Evolutionary conservation across 2,888 invertebrate species (phyloP).

Genomic region (Acleris emargana): DNA sequence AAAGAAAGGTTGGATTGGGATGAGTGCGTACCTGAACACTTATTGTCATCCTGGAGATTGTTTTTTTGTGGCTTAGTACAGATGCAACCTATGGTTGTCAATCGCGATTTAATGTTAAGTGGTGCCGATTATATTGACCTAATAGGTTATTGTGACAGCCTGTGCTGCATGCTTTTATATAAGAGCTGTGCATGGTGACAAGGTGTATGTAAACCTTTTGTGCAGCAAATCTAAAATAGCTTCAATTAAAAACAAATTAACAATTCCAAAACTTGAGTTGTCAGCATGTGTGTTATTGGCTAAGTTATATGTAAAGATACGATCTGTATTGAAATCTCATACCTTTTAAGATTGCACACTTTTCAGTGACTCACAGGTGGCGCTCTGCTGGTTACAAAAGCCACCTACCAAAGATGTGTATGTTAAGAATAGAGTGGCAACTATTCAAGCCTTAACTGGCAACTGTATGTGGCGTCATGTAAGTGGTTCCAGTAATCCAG

Average conservation of each 20-base stretch:
- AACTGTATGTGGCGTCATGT: background rate
- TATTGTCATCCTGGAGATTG: background rate
- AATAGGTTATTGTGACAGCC: slow-evolving; percentile 6
- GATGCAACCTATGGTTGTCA: background rate
- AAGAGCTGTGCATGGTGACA: background rate
- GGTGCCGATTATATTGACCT: slow-evolving; percentile 2
- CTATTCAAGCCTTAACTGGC: background rate
- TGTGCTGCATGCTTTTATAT: background rate
- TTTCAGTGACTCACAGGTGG: slow-evolving; percentile 5
- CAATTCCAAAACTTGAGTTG: slow-evolving; percentile 2
- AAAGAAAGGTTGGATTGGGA: slow-evolving; percentile 1
- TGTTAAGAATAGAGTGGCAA: background rate
- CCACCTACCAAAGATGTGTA: slow-evolving; percentile 1
- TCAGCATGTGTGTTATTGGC: slow-evolving; percentile 4
- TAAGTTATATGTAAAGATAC: slow-evolving; percentile 1
- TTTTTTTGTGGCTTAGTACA: background rate
- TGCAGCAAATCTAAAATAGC: slow-evolving; percentile 5
- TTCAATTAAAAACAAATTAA: background rate
- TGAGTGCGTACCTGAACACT: background rate
- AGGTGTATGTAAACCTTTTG: slow-evolving; percentile 2
- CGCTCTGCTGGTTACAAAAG: slow-evolving; percentile 11
- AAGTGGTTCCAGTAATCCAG: slow-evolving; percentile 1
- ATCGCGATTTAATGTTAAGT: slow-evolving; percentile 4
- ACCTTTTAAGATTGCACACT: background rate
- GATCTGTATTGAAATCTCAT: background rate